phyloP scores from a whole-genome alignment of 2,888 invertebrate species.

The Lingula anatina region DNA sequence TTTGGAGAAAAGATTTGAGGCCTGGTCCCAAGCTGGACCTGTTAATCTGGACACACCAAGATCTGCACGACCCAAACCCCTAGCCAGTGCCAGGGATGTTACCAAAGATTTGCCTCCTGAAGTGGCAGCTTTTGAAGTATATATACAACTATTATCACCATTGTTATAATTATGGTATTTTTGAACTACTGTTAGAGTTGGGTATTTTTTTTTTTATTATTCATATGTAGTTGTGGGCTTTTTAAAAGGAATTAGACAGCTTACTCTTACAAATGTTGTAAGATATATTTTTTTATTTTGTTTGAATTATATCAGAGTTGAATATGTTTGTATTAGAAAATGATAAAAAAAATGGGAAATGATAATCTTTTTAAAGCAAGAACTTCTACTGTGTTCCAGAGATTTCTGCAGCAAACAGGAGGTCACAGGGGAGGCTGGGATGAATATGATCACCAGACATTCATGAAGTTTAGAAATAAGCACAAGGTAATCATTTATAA shows the following conservation, averaged over 20 bases:
- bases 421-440: slow-evolving; percentile 51
- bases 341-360: no score
- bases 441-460: slow-evolving; percentile 50
- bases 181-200: background rate
- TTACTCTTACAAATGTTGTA: no score
- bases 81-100: slow-evolving; percentile 36
- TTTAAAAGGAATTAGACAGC: no score
- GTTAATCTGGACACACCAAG: slow-evolving; percentile 9
- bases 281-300: no score
- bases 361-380: no score
- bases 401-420: slow-evolving; percentile 46
- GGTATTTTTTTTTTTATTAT: background rate
- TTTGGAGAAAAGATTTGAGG: slow-evolving; percentile 46
- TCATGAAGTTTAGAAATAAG: slow-evolving; percentile 43
- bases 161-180: background rate
- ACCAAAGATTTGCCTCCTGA: slow-evolving; percentile 46
- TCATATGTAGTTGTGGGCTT: no score
- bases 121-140: slow-evolving; percentile 48
- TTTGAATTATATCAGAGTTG: no score
- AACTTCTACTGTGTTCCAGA: slow-evolving; percentile 21
- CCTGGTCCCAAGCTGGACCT: slow-evolving; percentile 29
- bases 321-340: background rate
- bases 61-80: slow-evolving; percentile 15
- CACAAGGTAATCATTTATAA: slow-evolving; percentile 46
- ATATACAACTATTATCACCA: background rate